These are phyloP conservation scores for Latheticus oryzae DNA, from an alignment of 2,888 invertebrate genomes.

Conservation along the genomic window DNA sequence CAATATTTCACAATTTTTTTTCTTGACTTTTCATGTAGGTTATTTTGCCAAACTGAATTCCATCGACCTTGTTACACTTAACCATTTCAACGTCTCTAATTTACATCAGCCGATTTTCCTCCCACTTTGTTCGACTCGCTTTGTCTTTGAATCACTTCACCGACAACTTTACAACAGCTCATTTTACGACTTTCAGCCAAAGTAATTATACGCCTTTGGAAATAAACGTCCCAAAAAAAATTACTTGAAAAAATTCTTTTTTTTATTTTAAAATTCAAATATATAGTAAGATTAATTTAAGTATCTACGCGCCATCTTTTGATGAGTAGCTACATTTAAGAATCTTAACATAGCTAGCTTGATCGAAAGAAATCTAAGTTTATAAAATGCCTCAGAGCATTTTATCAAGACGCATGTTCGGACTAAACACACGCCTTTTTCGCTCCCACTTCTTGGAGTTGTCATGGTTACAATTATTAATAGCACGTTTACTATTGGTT, in stretches of 20 bases:
- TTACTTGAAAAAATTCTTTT: too few species aligned
- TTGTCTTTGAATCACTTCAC: constrained; percentile 31
- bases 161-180: constrained; percentile 34
- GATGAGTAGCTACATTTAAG: constrained; percentile 14
- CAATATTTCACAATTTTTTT: too few species aligned
- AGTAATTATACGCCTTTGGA: constrained; percentile 38
- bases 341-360: too few species aligned
- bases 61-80: constrained; percentile 39
- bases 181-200: constrained; percentile 35
- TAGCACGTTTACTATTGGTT: constrained; percentile 61
- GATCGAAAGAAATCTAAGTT: too few species aligned
- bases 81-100: constrained; percentile 40
- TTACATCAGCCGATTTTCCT: constrained; percentile 39
- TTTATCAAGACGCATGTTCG: constrained; percentile 21
- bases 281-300: too few species aligned
- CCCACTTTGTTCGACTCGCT: constrained; percentile 38
- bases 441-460: constrained; percentile 55
- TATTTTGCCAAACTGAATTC: constrained; percentile 12
- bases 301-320: constrained; percentile 37
- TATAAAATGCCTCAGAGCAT: too few species aligned
- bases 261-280: too few species aligned
- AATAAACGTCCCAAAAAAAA: too few species aligned
- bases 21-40: constrained; percentile 20
- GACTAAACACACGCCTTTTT: constrained; percentile 47
- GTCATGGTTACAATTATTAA: constrained; percentile 61